These are phyloP conservation scores for Leptopilina syphax DNA, from an alignment of 2,888 invertebrate species.

Conservation along the genomic window DNA sequence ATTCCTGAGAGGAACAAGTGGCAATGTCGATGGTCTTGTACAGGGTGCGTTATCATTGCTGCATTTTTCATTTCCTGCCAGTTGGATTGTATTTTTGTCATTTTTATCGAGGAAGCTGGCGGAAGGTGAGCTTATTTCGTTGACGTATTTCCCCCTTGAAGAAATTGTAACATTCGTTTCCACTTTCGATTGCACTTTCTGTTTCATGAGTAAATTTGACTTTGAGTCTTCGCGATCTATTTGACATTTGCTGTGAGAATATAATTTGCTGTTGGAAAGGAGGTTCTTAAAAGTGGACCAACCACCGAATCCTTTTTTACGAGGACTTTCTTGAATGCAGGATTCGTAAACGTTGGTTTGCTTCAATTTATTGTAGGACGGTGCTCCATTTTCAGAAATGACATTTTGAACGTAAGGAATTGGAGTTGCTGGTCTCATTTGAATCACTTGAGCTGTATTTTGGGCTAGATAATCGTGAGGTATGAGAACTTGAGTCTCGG, in stretches of 20 bases:
- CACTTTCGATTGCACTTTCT: constrained; percentile 66
- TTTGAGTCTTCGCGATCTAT: constrained; percentile 72
- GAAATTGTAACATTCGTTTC: constrained; percentile 77
- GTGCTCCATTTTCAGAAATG: constrained; percentile 76
- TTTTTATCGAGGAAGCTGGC: constrained; percentile 68
- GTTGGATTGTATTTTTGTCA: constrained; percentile 64
- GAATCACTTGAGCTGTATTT: constrained; percentile 69
- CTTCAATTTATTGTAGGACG: constrained; percentile 74
- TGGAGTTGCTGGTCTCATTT: constrained; percentile 74
- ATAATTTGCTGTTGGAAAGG: constrained; percentile 70
- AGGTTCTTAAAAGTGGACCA: constrained; percentile 79
- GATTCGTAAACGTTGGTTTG: constrained; percentile 77
- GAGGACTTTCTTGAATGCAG: constrained; percentile 66
- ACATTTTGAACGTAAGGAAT: constrained; percentile 87
- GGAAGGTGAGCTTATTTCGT: constrained; percentile 69
- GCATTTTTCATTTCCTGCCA: constrained; percentile 53
- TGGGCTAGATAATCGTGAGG: constrained; percentile 78
- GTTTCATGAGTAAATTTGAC: constrained; percentile 69
- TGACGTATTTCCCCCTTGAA: constrained; percentile 70
- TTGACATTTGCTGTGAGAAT: constrained; percentile 69
- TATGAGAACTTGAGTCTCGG: constrained; percentile 78
- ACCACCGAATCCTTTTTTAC: constrained; percentile 71
- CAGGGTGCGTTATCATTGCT: constrained; percentile 61
- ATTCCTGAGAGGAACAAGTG: constrained; percentile 65
- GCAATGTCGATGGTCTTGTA: constrained; percentile 76